These are phyloP conservation scores for Drosophila funebris DNA, from an alignment of 1,140 invertebrate species.

Conservation along the genomic window DNA sequence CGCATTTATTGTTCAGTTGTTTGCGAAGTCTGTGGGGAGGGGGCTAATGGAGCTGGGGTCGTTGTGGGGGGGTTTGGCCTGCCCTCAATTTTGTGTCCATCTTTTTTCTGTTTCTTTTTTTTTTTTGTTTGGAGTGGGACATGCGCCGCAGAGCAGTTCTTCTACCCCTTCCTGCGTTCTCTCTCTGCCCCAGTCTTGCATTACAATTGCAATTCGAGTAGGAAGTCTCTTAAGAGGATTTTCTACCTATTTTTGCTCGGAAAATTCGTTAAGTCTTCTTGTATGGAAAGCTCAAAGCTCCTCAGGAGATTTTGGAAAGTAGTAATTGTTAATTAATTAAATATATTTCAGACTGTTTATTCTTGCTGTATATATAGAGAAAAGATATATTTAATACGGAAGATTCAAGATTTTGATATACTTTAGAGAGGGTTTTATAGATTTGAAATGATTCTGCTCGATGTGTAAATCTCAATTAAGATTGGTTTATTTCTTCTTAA, in stretches of 20 bases:
- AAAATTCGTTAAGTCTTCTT: no score
- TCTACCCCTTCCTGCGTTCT: background rate
- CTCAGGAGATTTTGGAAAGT: no score
- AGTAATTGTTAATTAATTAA: no score
- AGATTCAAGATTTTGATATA: no score
- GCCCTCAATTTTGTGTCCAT: slow-evolving; percentile 15
- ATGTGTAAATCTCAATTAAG: no score
- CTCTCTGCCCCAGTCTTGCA: background rate
- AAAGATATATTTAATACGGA: no score
- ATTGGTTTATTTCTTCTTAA: no score
- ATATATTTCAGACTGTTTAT: no score
- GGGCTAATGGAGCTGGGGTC: background rate
- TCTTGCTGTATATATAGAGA: no score
- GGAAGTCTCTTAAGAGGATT: background rate
- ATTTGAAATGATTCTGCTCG: no score
- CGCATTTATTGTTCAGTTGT: slow-evolving; percentile 11
- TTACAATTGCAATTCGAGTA: background rate
- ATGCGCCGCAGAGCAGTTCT: background rate
- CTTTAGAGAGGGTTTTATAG: no score
- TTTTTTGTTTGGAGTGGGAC: slow-evolving; percentile 12
- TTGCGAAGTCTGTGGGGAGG: background rate
- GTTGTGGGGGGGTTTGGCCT: slow-evolving; percentile 4
- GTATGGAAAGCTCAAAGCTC: background rate
- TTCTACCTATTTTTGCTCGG: background rate
- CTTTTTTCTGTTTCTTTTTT: slow-evolving; percentile 1